Evolutionary conservation across 2,888 invertebrate species (phyloP).

Genomic region (Drosophila fulvimacula): DNA sequence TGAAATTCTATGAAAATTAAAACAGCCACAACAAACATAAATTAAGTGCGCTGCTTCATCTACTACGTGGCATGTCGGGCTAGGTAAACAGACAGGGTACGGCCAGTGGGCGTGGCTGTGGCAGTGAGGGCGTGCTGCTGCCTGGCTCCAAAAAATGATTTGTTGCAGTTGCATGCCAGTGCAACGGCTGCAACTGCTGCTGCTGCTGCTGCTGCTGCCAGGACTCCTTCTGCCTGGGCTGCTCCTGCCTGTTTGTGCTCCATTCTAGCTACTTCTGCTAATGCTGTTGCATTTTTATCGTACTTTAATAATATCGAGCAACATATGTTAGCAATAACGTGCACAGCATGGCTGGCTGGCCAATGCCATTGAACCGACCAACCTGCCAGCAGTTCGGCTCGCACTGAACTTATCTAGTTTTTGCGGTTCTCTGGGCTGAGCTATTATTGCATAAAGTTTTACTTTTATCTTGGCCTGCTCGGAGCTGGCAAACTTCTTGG

Average conservation of each 20-base stretch:
- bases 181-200: conserved; percentile 16
- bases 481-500: conserved; percentile 33
- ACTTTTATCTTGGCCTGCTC: conserved; percentile 59
- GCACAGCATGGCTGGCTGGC: conserved; percentile 29
- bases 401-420: conserved; percentile 1
- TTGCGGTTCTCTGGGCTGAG: conserved; percentile 10
- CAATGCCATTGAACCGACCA: conserved; percentile 23
- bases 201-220: too few species aligned
- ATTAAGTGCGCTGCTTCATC: conserved; percentile 46
- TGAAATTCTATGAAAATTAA: conserved; percentile 50
- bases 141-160: conserved; percentile 42
- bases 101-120: neutral
- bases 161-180: conserved; percentile 40
- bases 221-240: neutral
- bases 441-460: conserved; percentile 76
- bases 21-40: conserved; percentile 51
- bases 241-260: conserved; percentile 21
- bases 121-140: conserved; percentile 5
- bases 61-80: conserved; percentile 35
- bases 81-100: conserved; percentile 33
- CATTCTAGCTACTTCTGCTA: conserved; percentile 32
- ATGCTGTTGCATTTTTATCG: conserved; percentile 44
- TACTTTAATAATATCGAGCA: conserved; percentile 65
- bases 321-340: conserved; percentile 75
- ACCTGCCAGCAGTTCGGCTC: neutral